Evolutionary conservation across 2,888 invertebrate genomes (phyloP).

Genomic region (Tinea pellionella): DNA sequence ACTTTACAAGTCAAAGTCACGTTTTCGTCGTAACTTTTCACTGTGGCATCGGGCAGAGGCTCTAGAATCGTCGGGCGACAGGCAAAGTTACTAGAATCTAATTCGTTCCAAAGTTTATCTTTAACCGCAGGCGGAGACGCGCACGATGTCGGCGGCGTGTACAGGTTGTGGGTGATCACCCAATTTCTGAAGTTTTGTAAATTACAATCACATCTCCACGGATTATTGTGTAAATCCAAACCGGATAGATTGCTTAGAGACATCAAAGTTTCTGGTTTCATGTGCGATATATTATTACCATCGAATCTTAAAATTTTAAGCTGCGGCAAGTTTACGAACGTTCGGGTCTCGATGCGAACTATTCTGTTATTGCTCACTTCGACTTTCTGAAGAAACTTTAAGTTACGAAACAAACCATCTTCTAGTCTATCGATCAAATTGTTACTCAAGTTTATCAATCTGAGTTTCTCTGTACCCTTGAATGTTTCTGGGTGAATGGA

Average conservation of each 20-base stretch:
- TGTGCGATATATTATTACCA: constrained; percentile 79
- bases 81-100: constrained; percentile 80
- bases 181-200: constrained; percentile 83
- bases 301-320: constrained; percentile 78
- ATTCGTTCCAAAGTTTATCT: constrained; percentile 80
- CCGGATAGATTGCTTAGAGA: constrained; percentile 77
- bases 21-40: constrained; percentile 76
- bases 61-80: constrained; percentile 83
- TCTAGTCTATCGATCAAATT: constrained; percentile 81
- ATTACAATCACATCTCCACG: constrained; percentile 91
- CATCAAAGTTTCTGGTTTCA: constrained; percentile 76
- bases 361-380: constrained; percentile 83
- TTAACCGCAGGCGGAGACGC: constrained; percentile 74
- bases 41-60: constrained; percentile 67
- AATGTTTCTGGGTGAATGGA: constrained; percentile 79
- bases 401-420: constrained; percentile 79
- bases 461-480: constrained; percentile 75
- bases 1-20: constrained; percentile 82
- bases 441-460: constrained; percentile 79
- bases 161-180: constrained; percentile 78
- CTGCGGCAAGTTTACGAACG: constrained; percentile 77
- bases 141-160: constrained; percentile 81
- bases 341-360: constrained; percentile 74
- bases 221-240: constrained; percentile 82
- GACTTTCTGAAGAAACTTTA: constrained; percentile 81